Percentiles rank a stretch among this genome's conserved stretches.
Conservation (phyloP, 2,797 vertebrate genomes). For the Macrochelys suwanniensis region DNA sequence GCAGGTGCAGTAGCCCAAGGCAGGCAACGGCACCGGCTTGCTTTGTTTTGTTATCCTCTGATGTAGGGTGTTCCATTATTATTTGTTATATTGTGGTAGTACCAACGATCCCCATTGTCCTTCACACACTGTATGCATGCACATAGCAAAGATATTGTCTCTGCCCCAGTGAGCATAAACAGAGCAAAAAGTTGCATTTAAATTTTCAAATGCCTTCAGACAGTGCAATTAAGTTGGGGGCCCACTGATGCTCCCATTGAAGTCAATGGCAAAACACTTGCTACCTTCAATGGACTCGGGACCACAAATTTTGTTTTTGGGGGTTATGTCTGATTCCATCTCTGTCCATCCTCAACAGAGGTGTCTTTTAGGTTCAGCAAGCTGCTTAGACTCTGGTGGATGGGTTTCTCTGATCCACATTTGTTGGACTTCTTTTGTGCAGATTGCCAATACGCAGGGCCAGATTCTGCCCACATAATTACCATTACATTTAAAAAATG, state of each 20-base stretch:
- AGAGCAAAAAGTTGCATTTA: neutral
- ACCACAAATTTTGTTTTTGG: neutral
- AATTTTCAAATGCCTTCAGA: neutral
- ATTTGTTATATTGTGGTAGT: neutral
- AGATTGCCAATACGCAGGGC: neutral
- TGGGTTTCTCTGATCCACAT: neutral
- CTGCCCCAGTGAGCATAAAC: neutral
- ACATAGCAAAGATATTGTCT: neutral
- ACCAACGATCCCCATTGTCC: neutral
- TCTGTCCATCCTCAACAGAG: neutral
- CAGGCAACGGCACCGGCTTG: neutral
- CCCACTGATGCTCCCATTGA: neutral
- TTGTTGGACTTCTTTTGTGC: neutral
- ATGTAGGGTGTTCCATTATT: neutral
- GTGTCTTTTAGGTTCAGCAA: neutral
- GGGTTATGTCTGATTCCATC: too few species aligned
- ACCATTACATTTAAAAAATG: neutral
- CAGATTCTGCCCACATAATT: neutral
- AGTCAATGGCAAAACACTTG: neutral
- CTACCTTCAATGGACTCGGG: neutral
- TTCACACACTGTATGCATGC: neutral
- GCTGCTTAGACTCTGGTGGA: neutral
- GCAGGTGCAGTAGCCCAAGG: neutral
- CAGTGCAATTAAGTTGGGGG: too few species aligned
- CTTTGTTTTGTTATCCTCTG: neutral